These are phyloP conservation scores for Eremobia ochroleuca DNA, from an alignment of 2,888 invertebrate genomes.

Conservation along the genomic window DNA sequence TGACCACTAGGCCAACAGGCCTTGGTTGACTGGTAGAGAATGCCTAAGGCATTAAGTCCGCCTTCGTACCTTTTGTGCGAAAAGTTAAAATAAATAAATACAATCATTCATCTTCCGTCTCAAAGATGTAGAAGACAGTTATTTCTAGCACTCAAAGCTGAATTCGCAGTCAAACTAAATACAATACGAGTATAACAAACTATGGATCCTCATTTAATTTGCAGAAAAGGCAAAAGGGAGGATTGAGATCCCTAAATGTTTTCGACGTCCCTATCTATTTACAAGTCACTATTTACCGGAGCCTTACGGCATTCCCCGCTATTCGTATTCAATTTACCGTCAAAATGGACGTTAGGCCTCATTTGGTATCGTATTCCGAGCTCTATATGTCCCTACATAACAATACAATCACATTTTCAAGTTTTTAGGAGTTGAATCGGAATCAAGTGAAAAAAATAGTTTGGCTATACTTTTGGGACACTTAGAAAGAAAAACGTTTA, in stretches of 20 bases:
- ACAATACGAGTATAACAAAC: constrained; percentile 44
- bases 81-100: too few relatives aligned
- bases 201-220: constrained; percentile 85
- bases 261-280: constrained; percentile 83
- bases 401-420: constrained; percentile 53
- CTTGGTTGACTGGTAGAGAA: too few relatives aligned
- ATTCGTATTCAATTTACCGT: constrained; percentile 89
- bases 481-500: not conserved
- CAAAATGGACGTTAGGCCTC: constrained; percentile 84
- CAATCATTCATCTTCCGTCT: not conserved
- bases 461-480: not conserved
- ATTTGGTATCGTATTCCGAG: constrained; percentile 80
- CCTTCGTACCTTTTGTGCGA: too few relatives aligned
- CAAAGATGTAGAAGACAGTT: not conserved
- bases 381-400: constrained; percentile 62
- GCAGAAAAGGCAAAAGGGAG: constrained; percentile 86
- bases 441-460: constrained; percentile 27
- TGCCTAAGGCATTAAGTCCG: too few relatives aligned
- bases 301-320: constrained; percentile 76
- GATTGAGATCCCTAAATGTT: constrained; percentile 81
- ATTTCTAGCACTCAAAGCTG: not conserved
- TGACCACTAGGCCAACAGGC: too few relatives aligned
- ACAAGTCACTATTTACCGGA: constrained; percentile 86
- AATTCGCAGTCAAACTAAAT: constrained; percentile 17
- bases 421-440: constrained; percentile 26